Conservation (phyloP, 2,888 invertebrate genomes). For the Uropetala carovei region DNA sequence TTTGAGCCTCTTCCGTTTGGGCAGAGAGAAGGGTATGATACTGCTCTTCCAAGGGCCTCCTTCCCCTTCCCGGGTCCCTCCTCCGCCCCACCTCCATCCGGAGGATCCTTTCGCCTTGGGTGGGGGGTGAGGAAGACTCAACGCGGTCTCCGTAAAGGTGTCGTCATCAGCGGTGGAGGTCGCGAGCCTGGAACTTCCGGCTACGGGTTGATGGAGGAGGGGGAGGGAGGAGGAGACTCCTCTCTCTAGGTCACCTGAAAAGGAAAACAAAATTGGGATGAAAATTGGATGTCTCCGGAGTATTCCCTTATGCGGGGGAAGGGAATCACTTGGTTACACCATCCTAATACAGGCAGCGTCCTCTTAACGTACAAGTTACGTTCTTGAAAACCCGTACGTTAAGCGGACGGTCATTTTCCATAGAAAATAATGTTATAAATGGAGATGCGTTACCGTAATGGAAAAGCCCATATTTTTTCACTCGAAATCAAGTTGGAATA, state of each 20-base stretch:
- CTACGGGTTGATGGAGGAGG: not conserved
- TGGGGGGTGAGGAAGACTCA: not conserved
- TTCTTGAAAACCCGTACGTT: too few relatives aligned
- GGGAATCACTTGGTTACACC: too few relatives aligned
- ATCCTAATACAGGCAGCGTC: too few relatives aligned
- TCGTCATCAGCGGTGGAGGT: not conserved
- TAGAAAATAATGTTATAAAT: too few relatives aligned
- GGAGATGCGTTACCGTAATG: too few relatives aligned
- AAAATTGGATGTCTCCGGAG: not conserved
- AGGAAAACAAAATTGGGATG: not conserved
- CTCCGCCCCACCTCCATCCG: not conserved
- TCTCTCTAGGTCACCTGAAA: slow-evolving; percentile 11
- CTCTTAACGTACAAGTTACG: too few relatives aligned
- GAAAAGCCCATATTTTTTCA: too few relatives aligned
- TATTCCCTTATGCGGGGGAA: too few relatives aligned
- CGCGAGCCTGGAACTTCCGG: not conserved
- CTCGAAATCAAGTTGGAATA: too few relatives aligned
- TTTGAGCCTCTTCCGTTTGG: slow-evolving; percentile 54
- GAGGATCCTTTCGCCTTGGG: not conserved
- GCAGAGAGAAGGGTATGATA: slow-evolving; percentile 15
- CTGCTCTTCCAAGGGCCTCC: not conserved
- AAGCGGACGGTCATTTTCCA: too few relatives aligned
- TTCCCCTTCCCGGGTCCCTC: not conserved
- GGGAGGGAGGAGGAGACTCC: not conserved
- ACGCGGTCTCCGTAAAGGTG: not conserved